Percentiles rank a stretch among this genome's conserved stretches.
These are phyloP conservation scores for Tenebrio molitor DNA, from an alignment of 1,140 invertebrate genomes.

Conservation along the genomic window DNA sequence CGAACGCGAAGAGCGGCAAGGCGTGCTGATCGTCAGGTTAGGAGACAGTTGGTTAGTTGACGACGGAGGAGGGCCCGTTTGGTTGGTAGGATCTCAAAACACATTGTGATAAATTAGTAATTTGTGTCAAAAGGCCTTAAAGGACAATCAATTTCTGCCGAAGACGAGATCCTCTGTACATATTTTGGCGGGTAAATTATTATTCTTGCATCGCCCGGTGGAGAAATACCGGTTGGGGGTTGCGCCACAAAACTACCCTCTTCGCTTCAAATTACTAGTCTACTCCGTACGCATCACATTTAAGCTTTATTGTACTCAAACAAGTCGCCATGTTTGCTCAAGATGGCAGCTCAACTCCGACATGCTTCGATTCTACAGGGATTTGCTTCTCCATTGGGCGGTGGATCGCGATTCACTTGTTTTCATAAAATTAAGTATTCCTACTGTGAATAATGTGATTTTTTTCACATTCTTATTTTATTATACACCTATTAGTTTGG, in stretches of 20 bases:
- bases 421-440: constrained; percentile 19
- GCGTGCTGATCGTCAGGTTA: constrained; percentile 21
- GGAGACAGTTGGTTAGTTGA: too few relatives aligned
- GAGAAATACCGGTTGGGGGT: background rate
- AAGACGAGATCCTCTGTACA: constrained; percentile 16
- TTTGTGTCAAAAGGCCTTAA: constrained; percentile 38
- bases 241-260: background rate
- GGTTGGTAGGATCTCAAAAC: background rate
- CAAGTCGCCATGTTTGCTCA: background rate
- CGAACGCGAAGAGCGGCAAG: constrained; percentile 6
- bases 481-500: constrained; percentile 23
- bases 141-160: constrained; percentile 11
- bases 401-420: background rate
- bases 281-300: background rate
- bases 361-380: constrained; percentile 10
- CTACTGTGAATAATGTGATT: constrained; percentile 29
- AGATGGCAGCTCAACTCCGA: background rate
- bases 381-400: constrained; percentile 14
- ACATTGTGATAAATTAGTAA: constrained; percentile 24
- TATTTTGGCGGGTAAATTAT: constrained; percentile 36
- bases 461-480: constrained; percentile 39
- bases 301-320: background rate
- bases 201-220: background rate
- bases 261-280: background rate
- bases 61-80: too few relatives aligned